Conservation (phyloP, 1,140 invertebrate species). For the Meteorus sp. region DNA sequence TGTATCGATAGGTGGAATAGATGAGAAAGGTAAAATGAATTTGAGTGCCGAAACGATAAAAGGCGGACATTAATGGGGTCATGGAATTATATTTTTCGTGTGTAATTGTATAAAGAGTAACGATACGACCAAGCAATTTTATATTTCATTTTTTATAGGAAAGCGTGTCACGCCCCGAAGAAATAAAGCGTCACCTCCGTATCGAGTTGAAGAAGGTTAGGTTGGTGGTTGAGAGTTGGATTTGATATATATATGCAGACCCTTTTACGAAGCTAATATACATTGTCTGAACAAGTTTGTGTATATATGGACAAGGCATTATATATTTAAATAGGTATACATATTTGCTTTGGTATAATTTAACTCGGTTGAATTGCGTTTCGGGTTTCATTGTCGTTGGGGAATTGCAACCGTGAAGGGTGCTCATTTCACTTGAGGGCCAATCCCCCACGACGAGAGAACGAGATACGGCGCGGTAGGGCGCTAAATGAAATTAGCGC, state of each 20-base stretch:
- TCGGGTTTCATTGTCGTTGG: too few species aligned
- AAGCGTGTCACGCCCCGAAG: constrained; percentile 25
- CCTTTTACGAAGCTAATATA: too few species aligned
- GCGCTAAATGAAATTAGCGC: constrained; percentile 56
- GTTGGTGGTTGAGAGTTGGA: too few species aligned
- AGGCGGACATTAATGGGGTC: constrained; percentile 52
- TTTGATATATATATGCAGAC: neutral
- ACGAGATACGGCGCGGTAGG: constrained; percentile 31
- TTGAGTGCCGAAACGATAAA: constrained; percentile 20
- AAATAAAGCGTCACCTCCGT: constrained; percentile 30
- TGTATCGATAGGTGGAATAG: constrained; percentile 9
- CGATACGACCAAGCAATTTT: constrained; percentile 6
- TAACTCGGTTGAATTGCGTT: too few species aligned
- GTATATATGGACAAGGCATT: too few species aligned
- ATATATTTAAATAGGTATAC: too few species aligned
- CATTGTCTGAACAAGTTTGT: too few species aligned
- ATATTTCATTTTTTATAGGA: constrained; percentile 8
- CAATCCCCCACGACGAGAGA: constrained; percentile 38
- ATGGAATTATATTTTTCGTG: constrained; percentile 47
- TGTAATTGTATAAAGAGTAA: neutral
- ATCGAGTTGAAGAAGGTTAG: neutral
- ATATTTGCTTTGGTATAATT: too few species aligned
- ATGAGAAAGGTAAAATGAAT: constrained; percentile 42
- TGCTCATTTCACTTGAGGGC: too few species aligned
- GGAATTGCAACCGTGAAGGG: too few species aligned